Percentiles rank a stretch among this genome's conserved stretches.
phyloP scores from a whole-genome alignment of 1,140 invertebrate genomes.

The Hyposmocoma kahamanoa region DNA sequence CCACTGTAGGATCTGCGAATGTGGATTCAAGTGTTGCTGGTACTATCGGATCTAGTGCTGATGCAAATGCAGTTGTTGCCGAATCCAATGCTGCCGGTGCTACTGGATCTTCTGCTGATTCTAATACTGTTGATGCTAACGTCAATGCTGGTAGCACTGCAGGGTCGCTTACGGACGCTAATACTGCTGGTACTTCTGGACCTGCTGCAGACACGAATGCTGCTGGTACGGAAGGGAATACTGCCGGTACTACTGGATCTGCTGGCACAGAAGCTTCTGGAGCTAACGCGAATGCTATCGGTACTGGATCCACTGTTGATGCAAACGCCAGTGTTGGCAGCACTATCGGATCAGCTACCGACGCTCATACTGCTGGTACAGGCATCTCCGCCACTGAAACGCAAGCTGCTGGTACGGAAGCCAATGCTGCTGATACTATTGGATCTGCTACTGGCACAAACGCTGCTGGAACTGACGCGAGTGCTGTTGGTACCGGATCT shows the following conservation, averaged over 20 bases:
- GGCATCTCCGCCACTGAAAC: neutral
- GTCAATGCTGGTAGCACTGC: too few species aligned
- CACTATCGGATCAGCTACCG: neutral
- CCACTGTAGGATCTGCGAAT: neutral
- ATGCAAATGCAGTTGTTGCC: neutral
- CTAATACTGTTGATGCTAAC: neutral
- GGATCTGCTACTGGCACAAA: neutral
- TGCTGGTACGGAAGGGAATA: neutral
- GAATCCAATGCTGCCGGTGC: neutral
- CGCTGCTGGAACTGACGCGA: neutral
- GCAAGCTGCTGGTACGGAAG: neutral
- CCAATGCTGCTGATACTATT: neutral
- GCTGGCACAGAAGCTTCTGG: neutral
- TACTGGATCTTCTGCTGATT: neutral
- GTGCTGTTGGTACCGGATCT: conserved; percentile 7
- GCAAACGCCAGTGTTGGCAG: neutral
- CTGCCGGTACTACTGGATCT: neutral
- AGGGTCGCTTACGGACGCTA: neutral
- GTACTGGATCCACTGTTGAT: neutral
- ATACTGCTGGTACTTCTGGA: neutral
- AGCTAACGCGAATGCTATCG: neutral
- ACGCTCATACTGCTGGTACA: neutral
- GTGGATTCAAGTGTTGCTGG: conserved; percentile 5
- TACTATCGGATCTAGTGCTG: conserved; percentile 2
- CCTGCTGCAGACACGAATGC: neutral